Evolutionary conservation across 2,113 vertebrate species (phyloP), one percentile per base, ranked within the genome.

Genomic region (Chaetura pelagica): DNA sequence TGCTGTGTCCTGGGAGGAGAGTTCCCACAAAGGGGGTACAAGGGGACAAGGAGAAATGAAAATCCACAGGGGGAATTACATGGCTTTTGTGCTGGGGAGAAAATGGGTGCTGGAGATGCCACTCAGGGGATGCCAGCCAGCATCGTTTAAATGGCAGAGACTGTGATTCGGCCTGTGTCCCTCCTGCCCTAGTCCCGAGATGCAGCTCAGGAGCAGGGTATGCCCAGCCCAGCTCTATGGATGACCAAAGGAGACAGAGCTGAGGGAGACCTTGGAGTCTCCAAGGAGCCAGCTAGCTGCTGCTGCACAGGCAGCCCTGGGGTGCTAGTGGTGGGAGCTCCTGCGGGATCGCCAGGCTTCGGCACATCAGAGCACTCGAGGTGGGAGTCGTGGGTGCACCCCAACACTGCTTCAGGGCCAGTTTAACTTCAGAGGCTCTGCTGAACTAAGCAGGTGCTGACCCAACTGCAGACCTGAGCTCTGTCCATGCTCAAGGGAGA

Each of bases 231-330:
- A 9, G 51, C 81, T 30, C 77, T 55, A 46, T 20, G 7, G 10
- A 5, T 17, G 21, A 44, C 34, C 44, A 5, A 9, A 13, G 0
- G 3, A 48, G 26, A 49, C 38, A 3, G 13, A 42, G 79, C 20
- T 7, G 15, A 2, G 2, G 29, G 24, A 4, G 18, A 15, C 38
- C 63, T 34, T 1, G 0, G 44, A 32, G 26, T n/a, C 30, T 30
- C n/a, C 24, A 4, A 40, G 72, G 38, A 7, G 11, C 16, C 5
- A 44, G 9, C 34, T 40, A 1, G 0, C 22, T 40, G 44, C 52
- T 20, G 5, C 46, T 18, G 8, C 55, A 68, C 64, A 2, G 6
- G 3, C 21, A 71, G 80, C 19, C 27, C 9, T 4, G 29, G 8
- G 38, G 38, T 38, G 38, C 38, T 10, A 38, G 38, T 38, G 38